Evolutionary conservation across 2,113 vertebrate species (phyloP).

Genomic region (Peromyscus maniculatus): DNA sequence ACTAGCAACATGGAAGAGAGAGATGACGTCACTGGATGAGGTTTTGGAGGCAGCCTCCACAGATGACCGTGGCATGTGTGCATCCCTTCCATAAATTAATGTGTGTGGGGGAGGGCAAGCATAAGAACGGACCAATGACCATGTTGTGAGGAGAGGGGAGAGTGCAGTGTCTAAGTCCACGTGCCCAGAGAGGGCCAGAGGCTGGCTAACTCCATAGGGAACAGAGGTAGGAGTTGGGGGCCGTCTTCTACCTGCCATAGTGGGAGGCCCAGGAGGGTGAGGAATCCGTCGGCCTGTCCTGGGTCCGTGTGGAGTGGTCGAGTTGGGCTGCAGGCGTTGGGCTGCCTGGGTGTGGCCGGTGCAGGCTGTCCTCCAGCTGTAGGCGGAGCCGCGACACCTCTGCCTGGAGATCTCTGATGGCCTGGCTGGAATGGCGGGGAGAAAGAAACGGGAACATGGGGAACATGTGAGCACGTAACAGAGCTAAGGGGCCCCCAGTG

Average conservation of each 20-base stretch:
- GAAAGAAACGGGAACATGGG: background rate
- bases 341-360: conserved; percentile 30
- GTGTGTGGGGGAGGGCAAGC: too few species aligned
- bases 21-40: background rate
- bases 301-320: accelerated
- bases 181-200: background rate
- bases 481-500: accelerated
- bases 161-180: too few species aligned
- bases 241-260: conserved; percentile 81
- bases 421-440: conserved; percentile 85
- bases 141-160: background rate
- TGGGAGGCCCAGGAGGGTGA: conserved; percentile 23
- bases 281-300: background rate
- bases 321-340: accelerated
- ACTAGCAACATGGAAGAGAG: conserved; percentile 58
- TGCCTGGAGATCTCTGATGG: conserved; percentile 88
- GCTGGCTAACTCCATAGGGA: background rate
- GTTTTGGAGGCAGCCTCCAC: background rate
- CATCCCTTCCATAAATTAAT: background rate
- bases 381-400: conserved; percentile 89
- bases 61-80: background rate
- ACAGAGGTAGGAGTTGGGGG: background rate
- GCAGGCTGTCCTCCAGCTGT: conserved; percentile 88
- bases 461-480: accelerated
- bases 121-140: background rate